Evolutionary conservation across 2,113 vertebrate genomes (phyloP), one percentile per base, ranked within the genome.

Genomic region (Acanthochromis polyacanthus): DNA sequence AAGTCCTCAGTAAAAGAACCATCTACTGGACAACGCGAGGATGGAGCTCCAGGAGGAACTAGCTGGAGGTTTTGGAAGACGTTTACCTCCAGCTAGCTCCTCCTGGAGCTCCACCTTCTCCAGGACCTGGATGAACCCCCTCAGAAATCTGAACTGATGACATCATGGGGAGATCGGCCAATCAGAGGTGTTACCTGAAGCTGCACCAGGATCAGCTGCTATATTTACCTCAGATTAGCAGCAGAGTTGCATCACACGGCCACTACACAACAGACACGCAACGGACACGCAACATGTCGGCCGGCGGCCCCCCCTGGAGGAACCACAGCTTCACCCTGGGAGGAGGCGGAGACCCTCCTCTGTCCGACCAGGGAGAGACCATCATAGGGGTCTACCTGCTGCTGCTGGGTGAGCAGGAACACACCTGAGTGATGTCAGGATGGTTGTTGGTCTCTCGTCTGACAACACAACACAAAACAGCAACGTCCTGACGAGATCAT

Each of bases 321-420:
- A 92, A 90, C 62, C 45, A 82, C 82, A 90, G 72, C 58, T 84
- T 87, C 48, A 25, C 40, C 23, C 59, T 75, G 55, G 76, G 65
- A 3, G 79, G 63, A 1, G 75, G 87, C 1, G 28, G 82, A 62
- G 91, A 92, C 20, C 85, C 85, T 16, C 85, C 85, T 17, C 82
- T 92, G 48, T 88, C 87, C 0, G 89, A 92, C 77, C 90, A 90
- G 63, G 90, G 90, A 23, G 90, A 92, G 72, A 92, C 89, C 78
- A 85, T 91, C 85, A 88, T 91, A 3, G 91, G 91, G 6, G 67
- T 91, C 2, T 91, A 92, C 70, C 87, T 92, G 17, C 89, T 92
- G 64, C 70, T 91, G 72, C 85, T 92, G 53, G 91, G 91, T 92
- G 32, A 51, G 63, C 5, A 25, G 25, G 25, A 25, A 25, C 25